Conservation (phyloP, 2,113 vertebrate genomes). For the Cochlearius cochlearius region DNA sequence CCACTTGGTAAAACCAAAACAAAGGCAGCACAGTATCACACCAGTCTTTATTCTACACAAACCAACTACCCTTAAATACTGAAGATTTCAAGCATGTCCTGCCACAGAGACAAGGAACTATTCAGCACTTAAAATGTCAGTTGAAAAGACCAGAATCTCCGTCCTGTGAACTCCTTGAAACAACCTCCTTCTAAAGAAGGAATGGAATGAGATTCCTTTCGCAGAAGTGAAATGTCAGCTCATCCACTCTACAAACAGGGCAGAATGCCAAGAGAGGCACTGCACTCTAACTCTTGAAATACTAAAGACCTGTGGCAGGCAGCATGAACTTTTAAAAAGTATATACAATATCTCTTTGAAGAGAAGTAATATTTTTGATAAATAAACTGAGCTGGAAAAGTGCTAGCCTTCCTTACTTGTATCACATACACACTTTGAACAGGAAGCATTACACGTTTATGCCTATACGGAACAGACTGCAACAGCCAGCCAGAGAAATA, state of each 20-base stretch:
- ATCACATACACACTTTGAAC: not conserved
- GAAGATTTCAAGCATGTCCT: not conserved
- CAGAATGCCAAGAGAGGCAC: conserved; percentile 26
- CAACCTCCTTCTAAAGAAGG: conserved; percentile 62
- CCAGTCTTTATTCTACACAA: not conserved
- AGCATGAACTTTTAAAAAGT: not conserved
- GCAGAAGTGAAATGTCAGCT: conserved; percentile 35
- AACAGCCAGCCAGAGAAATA: not conserved
- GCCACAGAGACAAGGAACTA: conserved; percentile 37
- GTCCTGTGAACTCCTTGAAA: conserved; percentile 39
- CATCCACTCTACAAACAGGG: conserved; percentile 28
- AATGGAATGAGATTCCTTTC: conserved; percentile 59
- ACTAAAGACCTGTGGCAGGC: not conserved
- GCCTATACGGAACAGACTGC: not conserved
- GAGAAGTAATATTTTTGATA: not conserved
- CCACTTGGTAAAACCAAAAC: not conserved
- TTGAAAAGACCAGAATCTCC: conserved; percentile 35
- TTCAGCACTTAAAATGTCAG: conserved; percentile 54
- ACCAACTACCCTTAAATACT: not conserved
- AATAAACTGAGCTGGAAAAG: not conserved
- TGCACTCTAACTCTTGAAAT: not conserved
- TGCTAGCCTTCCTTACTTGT: not conserved
- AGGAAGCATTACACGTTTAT: not conserved
- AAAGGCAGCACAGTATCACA: not conserved
- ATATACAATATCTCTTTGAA: not conserved